A percentile compares a stretch with the other conserved stretches of the same genome.
Conservation (phyloP, 2,888 invertebrate species). For the Pyrrhia umbra region DNA sequence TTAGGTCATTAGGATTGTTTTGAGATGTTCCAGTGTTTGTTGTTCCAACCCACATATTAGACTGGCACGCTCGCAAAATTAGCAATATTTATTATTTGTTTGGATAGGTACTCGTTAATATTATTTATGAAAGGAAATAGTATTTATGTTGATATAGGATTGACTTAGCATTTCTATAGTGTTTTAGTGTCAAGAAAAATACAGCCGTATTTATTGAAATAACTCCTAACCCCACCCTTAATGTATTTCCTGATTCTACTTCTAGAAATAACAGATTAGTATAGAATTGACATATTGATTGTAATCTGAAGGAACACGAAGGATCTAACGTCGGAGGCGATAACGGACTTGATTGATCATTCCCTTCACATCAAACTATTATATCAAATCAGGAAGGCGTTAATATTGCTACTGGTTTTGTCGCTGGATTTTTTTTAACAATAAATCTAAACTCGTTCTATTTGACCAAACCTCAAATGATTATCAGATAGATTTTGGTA, state of each 20-base stretch:
- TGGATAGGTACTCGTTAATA: background rate
- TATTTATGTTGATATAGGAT: background rate
- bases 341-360: conserved; percentile 30
- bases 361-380: conserved; percentile 5
- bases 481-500: no score
- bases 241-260: background rate
- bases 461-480: no score
- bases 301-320: background rate
- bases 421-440: background rate
- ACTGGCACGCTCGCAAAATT: conserved; percentile 34
- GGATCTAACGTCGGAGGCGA: conserved; percentile 11
- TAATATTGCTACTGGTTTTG: conserved; percentile 15
- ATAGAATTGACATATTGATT: background rate
- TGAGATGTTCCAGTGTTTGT: conserved; percentile 25
- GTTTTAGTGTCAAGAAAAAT: background rate
- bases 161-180: background rate
- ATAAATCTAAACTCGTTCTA: no score
- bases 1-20: conserved; percentile 37
- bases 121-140: background rate
- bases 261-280: background rate
- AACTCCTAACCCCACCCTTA: no score
- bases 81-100: conserved; percentile 14
- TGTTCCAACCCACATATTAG: conserved; percentile 41
- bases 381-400: conserved; percentile 37
- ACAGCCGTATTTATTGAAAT: background rate